Evolutionary conservation across 1,140 invertebrate species (phyloP).

Genomic region (Drosophila lini): DNA sequence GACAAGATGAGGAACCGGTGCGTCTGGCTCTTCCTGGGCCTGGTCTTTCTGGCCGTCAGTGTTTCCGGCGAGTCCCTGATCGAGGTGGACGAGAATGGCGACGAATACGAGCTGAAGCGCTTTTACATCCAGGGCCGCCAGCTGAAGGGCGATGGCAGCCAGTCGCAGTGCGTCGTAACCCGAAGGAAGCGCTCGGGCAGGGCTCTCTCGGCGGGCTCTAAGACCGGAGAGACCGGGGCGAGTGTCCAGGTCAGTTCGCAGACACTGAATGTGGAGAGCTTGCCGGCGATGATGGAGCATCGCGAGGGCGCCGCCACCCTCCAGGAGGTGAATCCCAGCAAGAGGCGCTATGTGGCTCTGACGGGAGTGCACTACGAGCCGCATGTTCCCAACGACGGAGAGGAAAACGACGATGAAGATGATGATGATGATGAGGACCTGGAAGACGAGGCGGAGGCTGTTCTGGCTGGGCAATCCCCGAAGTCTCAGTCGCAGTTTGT

Average conservation of each 20-base stretch:
- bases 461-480: slow-evolving; percentile 9
- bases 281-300: slow-evolving; percentile 42
- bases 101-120: slow-evolving; percentile 76
- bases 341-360: slow-evolving; percentile 61
- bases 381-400: slow-evolving; percentile 6
- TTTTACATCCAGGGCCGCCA: slow-evolving; percentile 78
- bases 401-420: background rate
- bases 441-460: background rate
- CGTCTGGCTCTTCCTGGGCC: slow-evolving; percentile 29
- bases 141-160: slow-evolving; percentile 63
- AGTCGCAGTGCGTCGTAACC: slow-evolving; percentile 76
- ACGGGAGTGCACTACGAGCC: slow-evolving; percentile 48
- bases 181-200: slow-evolving; percentile 63
- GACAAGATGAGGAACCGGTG: slow-evolving; percentile 61
- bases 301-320: slow-evolving; percentile 29
- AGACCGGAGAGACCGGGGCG: background rate
- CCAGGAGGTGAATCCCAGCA: slow-evolving; percentile 15
- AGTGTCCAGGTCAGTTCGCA: slow-evolving; percentile 52
- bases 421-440: slow-evolving; percentile 22
- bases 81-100: slow-evolving; percentile 78
- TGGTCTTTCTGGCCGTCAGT: slow-evolving; percentile 40
- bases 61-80: slow-evolving; percentile 56
- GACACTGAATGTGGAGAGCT: slow-evolving; percentile 36
- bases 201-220: background rate
- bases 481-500: slow-evolving; percentile 24